Percentiles rank a stretch among this genome's conserved stretches.
These are phyloP conservation scores for Bellardia bayeri DNA, from an alignment of 2,888 invertebrate species.

Conservation along the genomic window DNA sequence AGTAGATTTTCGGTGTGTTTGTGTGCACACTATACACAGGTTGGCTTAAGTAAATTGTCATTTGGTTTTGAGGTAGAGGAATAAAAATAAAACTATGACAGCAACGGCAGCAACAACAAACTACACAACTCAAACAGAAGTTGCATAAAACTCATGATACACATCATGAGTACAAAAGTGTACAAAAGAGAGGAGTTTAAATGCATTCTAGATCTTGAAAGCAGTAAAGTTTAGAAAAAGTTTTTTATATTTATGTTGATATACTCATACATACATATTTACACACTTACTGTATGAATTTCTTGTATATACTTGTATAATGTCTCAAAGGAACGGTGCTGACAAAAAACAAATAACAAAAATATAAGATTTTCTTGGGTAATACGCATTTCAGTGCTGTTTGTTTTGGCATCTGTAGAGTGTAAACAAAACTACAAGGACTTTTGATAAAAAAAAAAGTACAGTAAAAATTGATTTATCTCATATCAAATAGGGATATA, in stretches of 20 bases:
- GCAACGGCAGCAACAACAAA: conserved; percentile 30
- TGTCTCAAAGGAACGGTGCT: conserved; percentile 44
- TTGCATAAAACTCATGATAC: conserved; percentile 52
- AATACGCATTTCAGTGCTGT: conserved; percentile 19
- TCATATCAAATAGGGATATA: too few species aligned
- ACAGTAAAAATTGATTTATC: not conserved
- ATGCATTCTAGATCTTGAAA: conserved; percentile 54
- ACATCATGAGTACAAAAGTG: conserved; percentile 4
- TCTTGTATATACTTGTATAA: conserved; percentile 18
- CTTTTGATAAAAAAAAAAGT: not conserved
- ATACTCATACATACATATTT: not conserved
- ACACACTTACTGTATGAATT: not conserved
- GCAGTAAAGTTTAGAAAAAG: conserved; percentile 54
- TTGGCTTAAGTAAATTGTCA: conserved; percentile 74
- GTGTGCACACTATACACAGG: conserved; percentile 58
- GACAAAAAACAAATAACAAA: conserved; percentile 40
- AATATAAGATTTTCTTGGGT: conserved; percentile 48
- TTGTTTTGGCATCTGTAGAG: conserved; percentile 55
- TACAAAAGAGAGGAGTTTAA: conserved; percentile 28
- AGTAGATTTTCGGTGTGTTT: conserved; percentile 54
- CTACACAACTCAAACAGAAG: conserved; percentile 64
- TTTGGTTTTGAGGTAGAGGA: conserved; percentile 52
- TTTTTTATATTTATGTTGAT: conserved; percentile 33
- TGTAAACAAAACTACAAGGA: conserved; percentile 37
- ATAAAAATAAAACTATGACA: conserved; percentile 32